Evolutionary conservation across 2,797 vertebrate species (phyloP).

Genomic region (Aeoliscus strigatus): DNA sequence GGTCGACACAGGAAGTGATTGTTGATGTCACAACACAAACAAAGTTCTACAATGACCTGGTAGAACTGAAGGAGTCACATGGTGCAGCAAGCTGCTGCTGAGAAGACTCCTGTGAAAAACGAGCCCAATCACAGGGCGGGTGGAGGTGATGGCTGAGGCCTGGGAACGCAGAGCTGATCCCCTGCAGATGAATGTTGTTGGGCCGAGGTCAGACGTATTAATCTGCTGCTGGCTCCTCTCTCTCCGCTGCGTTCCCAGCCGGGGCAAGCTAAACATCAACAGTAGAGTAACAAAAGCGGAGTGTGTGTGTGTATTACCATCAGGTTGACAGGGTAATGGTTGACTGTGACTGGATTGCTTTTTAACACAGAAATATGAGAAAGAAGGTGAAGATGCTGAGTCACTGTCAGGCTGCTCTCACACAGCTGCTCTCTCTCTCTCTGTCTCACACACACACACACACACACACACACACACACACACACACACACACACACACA

Average conservation of each 20-base stretch:
- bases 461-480: too few species aligned
- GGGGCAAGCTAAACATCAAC: constrained; percentile 38
- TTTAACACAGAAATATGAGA: constrained; percentile 4
- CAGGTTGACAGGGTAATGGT: constrained; percentile 3
- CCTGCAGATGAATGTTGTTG: constrained; percentile 27
- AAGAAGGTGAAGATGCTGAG: background rate
- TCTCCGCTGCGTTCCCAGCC: constrained; percentile 11
- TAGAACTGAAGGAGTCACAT: too few species aligned
- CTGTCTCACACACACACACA: too few species aligned
- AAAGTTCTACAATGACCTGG: too few species aligned
- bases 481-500: too few species aligned
- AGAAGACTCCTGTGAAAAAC: background rate
- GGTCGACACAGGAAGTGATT: too few species aligned
- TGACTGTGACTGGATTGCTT: constrained; percentile 3
- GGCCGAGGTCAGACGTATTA: constrained; percentile 39
- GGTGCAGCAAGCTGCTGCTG: too few species aligned
- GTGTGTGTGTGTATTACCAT: too few species aligned
- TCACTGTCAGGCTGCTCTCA: background rate
- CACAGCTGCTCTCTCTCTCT: constrained; percentile 16
- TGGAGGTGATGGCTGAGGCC: too few species aligned
- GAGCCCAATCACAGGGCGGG: constrained; percentile 12
- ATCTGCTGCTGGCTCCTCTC: constrained; percentile 45
- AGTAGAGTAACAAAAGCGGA: constrained; percentile 1
- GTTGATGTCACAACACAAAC: too few species aligned
- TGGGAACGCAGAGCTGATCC: constrained; percentile 35